Base-by-base conservation (phyloP, 2,888 invertebrate species). In the Phymatocera aterrima region DNA sequence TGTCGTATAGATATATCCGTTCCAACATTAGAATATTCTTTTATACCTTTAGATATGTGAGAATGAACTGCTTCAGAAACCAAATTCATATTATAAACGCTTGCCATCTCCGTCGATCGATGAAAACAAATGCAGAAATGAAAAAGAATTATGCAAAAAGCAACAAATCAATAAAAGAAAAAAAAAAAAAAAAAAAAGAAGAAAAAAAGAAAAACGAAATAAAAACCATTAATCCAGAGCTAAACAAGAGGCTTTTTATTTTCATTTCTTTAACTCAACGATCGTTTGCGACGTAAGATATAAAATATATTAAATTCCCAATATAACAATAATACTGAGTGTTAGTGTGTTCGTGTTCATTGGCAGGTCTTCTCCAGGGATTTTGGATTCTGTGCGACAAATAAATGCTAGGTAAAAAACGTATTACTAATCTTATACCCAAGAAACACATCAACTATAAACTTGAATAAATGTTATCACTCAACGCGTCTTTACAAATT, bases 311-410 rank as follows among this genome's bases (percentile, higher is more conserved):
- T 65, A 78, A 43, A 72, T 79, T 74, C 81, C 84, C 84, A 84
- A 84, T 84, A 74, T 81, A 85, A 85, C 84, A 82, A 79, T 83
- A 82, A 79, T 83, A 83, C 84, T 86, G 86, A 86, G 83, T 84
- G 84, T 83, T 82, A 84, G 83, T 86, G 83, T 86, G 86, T 85
- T 84, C 85, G 82, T 87, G 83, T 85, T 85, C 83, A 10, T 57
- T 85, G 86, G 86, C 88, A 89, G 89, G 88, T 87, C 88, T 89
- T 87, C 86, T 82, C 87, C 83, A 86, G 85, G 86, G 88, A 88
- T 85, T 87, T 86, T 83, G 88, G 88, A 88, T 85, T 87, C 83
- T 86, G 82, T 61, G 84, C 88, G 79, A 85, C 86, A 83, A 87
- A 87, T 85, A 85, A 86, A 78, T 86, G 88, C 85, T 88, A 88